Base-by-base conservation (phyloP, 2,113 vertebrate species). In the Tenrec ecaudatus region DNA sequence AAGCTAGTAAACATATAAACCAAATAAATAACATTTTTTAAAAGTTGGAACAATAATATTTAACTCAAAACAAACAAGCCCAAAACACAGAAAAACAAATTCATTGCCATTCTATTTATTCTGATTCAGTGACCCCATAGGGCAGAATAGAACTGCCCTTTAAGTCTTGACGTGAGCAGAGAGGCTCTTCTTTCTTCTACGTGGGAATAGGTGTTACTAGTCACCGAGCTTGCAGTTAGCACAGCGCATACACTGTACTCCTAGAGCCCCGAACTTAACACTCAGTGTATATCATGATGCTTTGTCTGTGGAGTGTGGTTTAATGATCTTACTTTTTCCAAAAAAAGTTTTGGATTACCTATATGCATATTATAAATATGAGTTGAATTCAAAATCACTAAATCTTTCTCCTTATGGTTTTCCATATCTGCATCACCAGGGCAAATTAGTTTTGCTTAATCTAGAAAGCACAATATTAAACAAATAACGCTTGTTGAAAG, bases 401-500 rank as follows among this genome's bases (percentile, higher is more conserved):
- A 10, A 53, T 53, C 47, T 77, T 88, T 87, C 53, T 93, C 93
- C 8, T 89, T 80, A 68, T 71, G 5, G 43, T 86, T 89, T 15
- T 87, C 53, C 84, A n/a, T 91, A 86, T 71, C 33, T 89, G 40
- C 23, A 82, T 43, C 82, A n/a, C 19, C 17, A 73, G 10, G 23
- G 77, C 7, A 81, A 87, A 77, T 29, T 87, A 23, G 2, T 89
- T 90, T 91, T 31, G 1, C 76, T 69, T 88, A 89, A 84, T 64
- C 40, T 25, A 38, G 57, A 17, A 4, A 68, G n/a, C 4, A 31
- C 2, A 7, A 5, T 62, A 79, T 91, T 69, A 87, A 62, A 15
- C 83, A 86, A 71, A 33, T 36, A 92, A 38, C 91, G 85, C 73
- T 58, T 36, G 58, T 11, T 89, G 84, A 89, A 79, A 81, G 71